Conservation (phyloP, 1,140 invertebrate species). For the Himalopsyche phryganea region DNA sequence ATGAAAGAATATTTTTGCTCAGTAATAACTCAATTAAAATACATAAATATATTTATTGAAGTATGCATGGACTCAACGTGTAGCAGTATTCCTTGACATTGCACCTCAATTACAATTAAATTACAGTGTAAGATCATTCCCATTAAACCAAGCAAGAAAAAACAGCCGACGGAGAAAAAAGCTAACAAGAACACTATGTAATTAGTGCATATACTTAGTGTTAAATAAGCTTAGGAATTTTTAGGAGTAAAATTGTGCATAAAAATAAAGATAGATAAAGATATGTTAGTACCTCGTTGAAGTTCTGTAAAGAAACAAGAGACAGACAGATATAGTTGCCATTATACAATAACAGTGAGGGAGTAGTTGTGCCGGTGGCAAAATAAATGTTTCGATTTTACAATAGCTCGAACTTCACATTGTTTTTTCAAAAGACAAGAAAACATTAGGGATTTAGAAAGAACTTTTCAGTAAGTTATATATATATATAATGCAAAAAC, state of each 20-base stretch:
- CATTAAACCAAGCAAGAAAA: background rate
- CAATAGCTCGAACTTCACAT: slow-evolving; percentile 2
- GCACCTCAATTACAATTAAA: too few species aligned
- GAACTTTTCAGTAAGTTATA: slow-evolving; percentile 5
- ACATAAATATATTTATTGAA: too few species aligned
- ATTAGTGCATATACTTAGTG: background rate
- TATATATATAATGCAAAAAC: slow-evolving; percentile 13
- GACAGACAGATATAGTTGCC: slow-evolving; percentile 32
- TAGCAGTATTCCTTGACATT: too few species aligned
- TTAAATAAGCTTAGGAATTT: background rate
- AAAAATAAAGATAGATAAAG: slow-evolving; percentile 15
- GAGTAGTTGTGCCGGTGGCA: slow-evolving; percentile 14
- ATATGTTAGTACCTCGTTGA: slow-evolving; percentile 33
- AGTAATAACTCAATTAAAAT: too few species aligned
- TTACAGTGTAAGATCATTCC: background rate
- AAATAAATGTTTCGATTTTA: slow-evolving; percentile 8
- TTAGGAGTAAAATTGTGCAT: slow-evolving; percentile 16
- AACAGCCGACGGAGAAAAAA: background rate
- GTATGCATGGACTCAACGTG: too few species aligned
- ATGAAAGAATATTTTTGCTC: too few species aligned
- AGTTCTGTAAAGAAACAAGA: slow-evolving; percentile 35
- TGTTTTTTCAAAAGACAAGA: background rate
- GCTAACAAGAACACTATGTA: background rate
- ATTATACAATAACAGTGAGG: slow-evolving; percentile 25
- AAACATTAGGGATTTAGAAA: background rate